phyloP scores from a whole-genome alignment of 2,888 invertebrate species.

The Eupithecia subfuscata region DNA sequence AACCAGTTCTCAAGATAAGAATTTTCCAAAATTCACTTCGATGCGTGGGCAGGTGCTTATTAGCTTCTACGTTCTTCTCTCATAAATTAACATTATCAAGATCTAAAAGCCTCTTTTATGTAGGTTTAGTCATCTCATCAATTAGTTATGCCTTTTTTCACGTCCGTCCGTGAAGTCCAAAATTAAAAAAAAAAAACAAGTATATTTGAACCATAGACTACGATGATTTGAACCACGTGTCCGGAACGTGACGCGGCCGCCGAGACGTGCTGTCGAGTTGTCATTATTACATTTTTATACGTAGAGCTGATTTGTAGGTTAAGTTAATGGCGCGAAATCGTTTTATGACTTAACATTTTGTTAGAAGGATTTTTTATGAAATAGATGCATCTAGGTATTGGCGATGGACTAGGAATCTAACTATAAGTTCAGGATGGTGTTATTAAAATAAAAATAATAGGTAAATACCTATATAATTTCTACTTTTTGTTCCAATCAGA shows the following conservation, averaged over 20 bases:
- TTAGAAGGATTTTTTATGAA: too few species aligned
- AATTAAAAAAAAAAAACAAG: neutral
- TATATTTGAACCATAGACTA: too few species aligned
- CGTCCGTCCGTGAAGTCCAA: neutral
- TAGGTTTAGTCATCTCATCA: neutral
- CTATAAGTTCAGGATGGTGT: too few species aligned
- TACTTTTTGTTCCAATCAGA: too few species aligned
- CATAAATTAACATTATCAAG: neutral
- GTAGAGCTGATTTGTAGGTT: neutral
- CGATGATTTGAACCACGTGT: neutral
- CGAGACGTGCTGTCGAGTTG: neutral
- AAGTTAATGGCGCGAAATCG: too few species aligned
- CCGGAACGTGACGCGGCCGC: neutral
- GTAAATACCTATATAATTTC: too few species aligned
- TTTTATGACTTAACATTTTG: too few species aligned
- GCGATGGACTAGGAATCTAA: too few species aligned
- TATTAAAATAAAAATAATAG: too few species aligned
- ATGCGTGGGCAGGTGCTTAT: neutral
- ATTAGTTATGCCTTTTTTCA: neutral
- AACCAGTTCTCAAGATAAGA: neutral
- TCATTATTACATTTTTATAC: neutral
- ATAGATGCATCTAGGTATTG: too few species aligned
- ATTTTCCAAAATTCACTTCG: neutral
- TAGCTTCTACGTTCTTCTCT: neutral
- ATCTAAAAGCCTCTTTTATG: conserved; percentile 1